Evolutionary conservation across 2,113 vertebrate genomes (phyloP).

Genomic region (Hippocampus mohnikei): DNA sequence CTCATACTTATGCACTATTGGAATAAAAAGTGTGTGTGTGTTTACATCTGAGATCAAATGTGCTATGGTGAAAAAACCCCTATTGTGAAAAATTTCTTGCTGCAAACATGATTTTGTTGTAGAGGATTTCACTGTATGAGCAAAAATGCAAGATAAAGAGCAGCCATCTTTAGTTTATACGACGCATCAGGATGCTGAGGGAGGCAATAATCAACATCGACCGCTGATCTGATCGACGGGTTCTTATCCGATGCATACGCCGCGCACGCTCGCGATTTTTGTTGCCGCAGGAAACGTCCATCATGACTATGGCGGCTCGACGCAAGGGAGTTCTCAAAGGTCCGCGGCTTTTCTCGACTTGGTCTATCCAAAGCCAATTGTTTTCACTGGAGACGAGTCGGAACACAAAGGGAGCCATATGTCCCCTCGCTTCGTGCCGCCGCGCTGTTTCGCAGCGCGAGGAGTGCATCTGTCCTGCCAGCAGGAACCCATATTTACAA

Average conservation of each 20-base stretch:
- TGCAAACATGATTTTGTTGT: too few species aligned
- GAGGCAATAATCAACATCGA: not conserved
- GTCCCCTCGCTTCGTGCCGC: slow-evolving; percentile 4
- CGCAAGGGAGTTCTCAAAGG: slow-evolving; percentile 7
- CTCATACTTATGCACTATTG: too few species aligned
- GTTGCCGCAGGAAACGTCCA: slow-evolving; percentile 20
- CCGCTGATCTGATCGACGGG: not conserved
- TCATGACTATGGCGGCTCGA: slow-evolving; percentile 27
- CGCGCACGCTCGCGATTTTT: slow-evolving; percentile 29
- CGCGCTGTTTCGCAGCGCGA: slow-evolving; percentile 15
- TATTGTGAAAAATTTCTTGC: too few species aligned
- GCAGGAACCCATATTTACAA: slow-evolving; percentile 25
- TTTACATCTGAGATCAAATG: too few species aligned
- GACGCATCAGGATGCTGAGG: not conserved
- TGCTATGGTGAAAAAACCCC: too few species aligned
- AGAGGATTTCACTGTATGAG: not conserved
- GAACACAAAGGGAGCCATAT: slow-evolving; percentile 2
- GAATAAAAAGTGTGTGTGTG: too few species aligned
- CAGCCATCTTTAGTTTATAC: too few species aligned
- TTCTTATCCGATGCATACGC: not conserved
- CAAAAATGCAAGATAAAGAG: not conserved
- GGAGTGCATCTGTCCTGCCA: slow-evolving; percentile 27
- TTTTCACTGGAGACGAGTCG: not conserved
- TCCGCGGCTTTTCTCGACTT: not conserved
- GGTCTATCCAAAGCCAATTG: not conserved